Base-by-base conservation (phyloP, 2,797 vertebrate species). In the Vipera latastei region DNA sequence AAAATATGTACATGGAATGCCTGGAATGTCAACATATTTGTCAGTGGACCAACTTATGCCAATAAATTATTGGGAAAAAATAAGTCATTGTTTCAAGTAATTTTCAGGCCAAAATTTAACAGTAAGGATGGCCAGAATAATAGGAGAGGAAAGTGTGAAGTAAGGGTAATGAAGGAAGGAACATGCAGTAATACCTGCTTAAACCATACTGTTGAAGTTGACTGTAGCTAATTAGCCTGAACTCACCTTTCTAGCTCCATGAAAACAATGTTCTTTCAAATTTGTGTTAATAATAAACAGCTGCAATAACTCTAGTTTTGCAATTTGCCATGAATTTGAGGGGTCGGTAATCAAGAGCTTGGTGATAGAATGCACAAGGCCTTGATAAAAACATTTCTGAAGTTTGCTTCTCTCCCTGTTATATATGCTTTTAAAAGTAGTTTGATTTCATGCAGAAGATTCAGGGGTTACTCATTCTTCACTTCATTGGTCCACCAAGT, bases 241-340 rank as follows among this genome's bases (percentile, higher is more conserved):
- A 83, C 32, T 57, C 89, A 61, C 18, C 90, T 65, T 90, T 90
- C 20, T 83, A 73, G 83, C 3, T 83, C 57, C 60, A 92, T 63
- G 89, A 90, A 69, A 90, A 63, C 44, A 83, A 90, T 56, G n/a
- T 28, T 20, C 32, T 88, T 83, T 65, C 59, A 92, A 88, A 78
- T 92, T 88, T 90, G 65, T 87, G n/a, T 90, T 57, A 88, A 61
- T 93, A 90, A 88, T 92, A 90, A 92, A 90, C 63, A 63, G 63
- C 89, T 86, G 48, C 86, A 88, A n/a, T 90, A 88, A 18, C 13
- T n/a, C 3, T 25, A 88, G 85, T 92, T 57, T 59, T 94, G 56
- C n/a, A 92, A 44, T 61, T 57, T 88, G 83, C 85, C 56, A 5
- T 44, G 18, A 65, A 83, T 92, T 51, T 90, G 65, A 88, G 88